Evolutionary conservation across 2,113 vertebrate species (phyloP), one percentile per base, ranked within the genome.

Genomic region (Garra rufa): DNA sequence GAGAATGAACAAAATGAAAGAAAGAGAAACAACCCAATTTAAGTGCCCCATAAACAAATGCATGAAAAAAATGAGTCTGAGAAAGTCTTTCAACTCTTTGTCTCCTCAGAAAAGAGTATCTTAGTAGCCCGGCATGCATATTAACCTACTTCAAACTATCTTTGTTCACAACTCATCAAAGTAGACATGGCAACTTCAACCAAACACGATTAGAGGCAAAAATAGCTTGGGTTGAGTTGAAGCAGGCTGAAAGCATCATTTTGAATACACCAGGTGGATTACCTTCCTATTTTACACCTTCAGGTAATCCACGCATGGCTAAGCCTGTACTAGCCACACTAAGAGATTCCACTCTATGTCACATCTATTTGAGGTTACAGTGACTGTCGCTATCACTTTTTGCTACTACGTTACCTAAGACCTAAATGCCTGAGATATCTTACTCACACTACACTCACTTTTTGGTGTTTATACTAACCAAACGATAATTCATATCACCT

Each of bases 201-300:
- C 80, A 73, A 4, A 73, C 43, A 9, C 0, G 43, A 74, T 77
- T 24, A 61, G 4, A 55, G 48, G 44, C 44, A 30, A 73, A 28
- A 57, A 24, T 28, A 38, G 9, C 17, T 11, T 65, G 13, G 9
- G 13, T 5, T 34, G 34, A 15, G 34, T 30, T 57, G 81, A 86
- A 6, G 74, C 76, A 81, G 70, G 84, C 17, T 73, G 67, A 67
- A 84, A 67, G 71, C 83, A 89, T 63, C 88, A 90, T 93, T 92
- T 88, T 90, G 88, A 94, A 93, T 93, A 92, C 89, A 92, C 80
- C 4, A 41, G 78, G 90, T 88, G 92, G 93, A 93, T 95, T 94
- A 95, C 85, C 87, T 86, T 94, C 92, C 92, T 91, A 92, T 94
- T 94, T 93, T 95, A 93, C 92, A 93, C 92, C 91, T 91, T 85